phyloP scores from a whole-genome alignment of 2,113 vertebrate species.

The Sigmodon hispidus region DNA sequence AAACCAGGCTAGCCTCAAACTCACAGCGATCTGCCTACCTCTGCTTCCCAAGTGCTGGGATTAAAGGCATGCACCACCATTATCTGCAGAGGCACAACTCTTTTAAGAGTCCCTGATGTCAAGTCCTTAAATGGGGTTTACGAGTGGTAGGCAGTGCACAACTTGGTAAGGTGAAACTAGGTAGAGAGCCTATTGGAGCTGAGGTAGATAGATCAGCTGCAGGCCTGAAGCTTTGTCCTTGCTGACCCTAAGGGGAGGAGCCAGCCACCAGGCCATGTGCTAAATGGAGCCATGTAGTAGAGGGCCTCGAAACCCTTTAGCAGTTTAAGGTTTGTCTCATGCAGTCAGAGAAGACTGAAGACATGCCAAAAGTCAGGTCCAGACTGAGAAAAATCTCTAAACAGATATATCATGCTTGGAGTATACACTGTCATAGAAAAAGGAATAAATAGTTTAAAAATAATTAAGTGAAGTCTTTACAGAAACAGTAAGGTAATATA shows the following conservation, averaged over 20 bases:
- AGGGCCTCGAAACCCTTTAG: not conserved
- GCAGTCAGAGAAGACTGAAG: too few species aligned
- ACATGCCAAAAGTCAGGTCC: too few species aligned
- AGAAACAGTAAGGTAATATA: too few species aligned
- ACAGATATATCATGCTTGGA: too few species aligned
- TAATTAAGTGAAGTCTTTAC: too few species aligned
- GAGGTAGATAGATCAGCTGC: not conserved
- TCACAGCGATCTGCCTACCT: too few species aligned
- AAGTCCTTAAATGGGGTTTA: not conserved
- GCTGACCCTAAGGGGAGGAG: not conserved
- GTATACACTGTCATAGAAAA: too few species aligned
- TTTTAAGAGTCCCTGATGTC: not conserved
- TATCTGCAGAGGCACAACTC: not conserved
- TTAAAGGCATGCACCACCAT: too few species aligned
- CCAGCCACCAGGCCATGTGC: not conserved
- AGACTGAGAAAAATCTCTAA: too few species aligned
- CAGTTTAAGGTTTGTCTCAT: not conserved
- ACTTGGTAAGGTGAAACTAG: not conserved
- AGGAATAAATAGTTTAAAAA: too few species aligned
- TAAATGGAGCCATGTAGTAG: not conserved
- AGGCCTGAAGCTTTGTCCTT: not conserved
- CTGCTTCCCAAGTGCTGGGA: too few species aligned
- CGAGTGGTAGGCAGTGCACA: not conserved
- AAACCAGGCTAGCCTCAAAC: too few species aligned
- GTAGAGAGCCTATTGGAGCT: not conserved